phyloP scores from a whole-genome alignment of 2,797 vertebrate genomes.

The Neomorphus geoffroyi region DNA sequence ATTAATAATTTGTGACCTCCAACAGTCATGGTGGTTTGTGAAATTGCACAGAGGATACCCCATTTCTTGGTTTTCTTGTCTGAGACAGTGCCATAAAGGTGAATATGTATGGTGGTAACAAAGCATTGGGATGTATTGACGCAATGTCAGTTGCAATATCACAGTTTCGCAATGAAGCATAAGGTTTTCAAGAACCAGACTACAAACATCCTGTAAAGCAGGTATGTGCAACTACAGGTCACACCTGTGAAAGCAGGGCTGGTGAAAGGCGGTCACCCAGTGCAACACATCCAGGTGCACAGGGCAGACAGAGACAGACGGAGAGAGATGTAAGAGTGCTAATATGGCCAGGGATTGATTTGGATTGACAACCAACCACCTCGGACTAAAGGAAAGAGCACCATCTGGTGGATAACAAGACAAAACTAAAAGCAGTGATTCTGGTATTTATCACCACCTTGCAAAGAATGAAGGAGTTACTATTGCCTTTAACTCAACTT shows the following conservation, averaged over 20 bases:
- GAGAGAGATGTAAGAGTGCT: not conserved
- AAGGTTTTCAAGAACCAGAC: not conserved
- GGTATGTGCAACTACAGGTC: not conserved
- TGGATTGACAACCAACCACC: not conserved
- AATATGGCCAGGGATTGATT: fast-evolving
- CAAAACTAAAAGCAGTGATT: not conserved
- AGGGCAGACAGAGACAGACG: not conserved
- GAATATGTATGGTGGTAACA: not conserved
- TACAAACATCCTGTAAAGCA: not conserved
- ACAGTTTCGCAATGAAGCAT: not conserved
- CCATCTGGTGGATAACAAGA: constrained; percentile 65
- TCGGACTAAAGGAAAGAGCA: constrained; percentile 40
- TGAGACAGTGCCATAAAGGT: not conserved
- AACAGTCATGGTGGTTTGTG: not conserved
- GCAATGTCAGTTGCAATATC: not conserved
- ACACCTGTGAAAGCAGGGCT: not conserved
- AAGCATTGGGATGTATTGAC: not conserved
- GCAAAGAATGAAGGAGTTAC: not conserved
- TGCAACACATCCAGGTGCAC: not conserved
- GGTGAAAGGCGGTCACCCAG: not conserved
- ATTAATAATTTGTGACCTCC: not conserved
- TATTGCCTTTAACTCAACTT: not conserved
- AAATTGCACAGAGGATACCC: not conserved
- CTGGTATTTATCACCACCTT: not conserved
- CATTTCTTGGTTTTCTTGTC: not conserved